phyloP scores from a whole-genome alignment of 2,797 vertebrate species.

The Pangasius larnaudii region DNA sequence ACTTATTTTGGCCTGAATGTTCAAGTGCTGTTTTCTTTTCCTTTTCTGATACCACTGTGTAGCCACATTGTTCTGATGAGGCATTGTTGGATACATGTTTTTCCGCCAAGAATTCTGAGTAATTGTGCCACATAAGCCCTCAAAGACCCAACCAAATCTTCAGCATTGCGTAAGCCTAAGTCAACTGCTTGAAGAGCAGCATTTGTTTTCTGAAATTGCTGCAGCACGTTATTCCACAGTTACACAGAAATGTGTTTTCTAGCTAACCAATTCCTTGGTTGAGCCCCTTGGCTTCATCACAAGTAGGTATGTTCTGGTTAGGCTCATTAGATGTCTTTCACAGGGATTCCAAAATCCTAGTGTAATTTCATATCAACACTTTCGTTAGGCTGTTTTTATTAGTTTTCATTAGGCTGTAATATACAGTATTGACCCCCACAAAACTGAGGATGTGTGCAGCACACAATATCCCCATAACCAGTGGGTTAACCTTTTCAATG shows the following conservation, averaged over 20 bases:
- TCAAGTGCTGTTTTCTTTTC: neutral
- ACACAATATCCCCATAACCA: conserved; percentile 3
- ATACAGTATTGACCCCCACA: neutral
- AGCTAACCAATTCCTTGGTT: neutral
- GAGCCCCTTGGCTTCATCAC: neutral
- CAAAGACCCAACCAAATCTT: neutral
- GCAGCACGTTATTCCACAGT: neutral
- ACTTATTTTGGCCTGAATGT: neutral
- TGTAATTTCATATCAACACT: neutral
- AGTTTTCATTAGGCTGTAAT: neutral
- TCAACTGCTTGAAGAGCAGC: neutral
- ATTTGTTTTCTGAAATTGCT: conserved; percentile 7
- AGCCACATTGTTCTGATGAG: neutral
- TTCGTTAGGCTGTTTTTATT: neutral
- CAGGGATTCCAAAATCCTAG: neutral
- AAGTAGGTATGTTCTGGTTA: neutral
- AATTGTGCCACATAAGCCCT: conserved; percentile 8
- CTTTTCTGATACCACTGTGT: neutral
- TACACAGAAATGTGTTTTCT: neutral
- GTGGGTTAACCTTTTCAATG: neutral
- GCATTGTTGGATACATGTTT: neutral
- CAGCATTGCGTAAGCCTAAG: neutral
- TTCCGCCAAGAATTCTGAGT: neutral
- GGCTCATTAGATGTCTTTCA: neutral
- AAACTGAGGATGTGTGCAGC: neutral